Base-by-base conservation (phyloP, 2,888 invertebrate species). In the Leptura quadrifasciata region DNA sequence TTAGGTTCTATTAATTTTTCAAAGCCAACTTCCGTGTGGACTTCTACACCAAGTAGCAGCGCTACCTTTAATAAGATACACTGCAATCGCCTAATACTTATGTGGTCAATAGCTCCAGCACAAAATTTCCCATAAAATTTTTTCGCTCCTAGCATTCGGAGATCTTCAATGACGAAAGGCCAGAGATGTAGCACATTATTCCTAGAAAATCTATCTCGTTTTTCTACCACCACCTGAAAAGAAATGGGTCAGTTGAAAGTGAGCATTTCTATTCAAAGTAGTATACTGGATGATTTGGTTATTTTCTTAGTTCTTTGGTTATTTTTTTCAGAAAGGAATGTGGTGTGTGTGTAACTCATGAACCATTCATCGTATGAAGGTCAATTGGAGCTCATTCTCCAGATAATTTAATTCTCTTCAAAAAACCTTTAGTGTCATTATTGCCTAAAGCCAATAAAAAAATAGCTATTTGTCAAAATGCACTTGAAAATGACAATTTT, bases 121-220 rank as follows among this genome's bases (percentile, higher is more conserved):
- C 99, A 99, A 90, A 99, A 99, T 90, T 98, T 98, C 17, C 98
- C 98, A 88, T 97, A 98, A 91, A 99, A 99, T 88, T 98, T 98
- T 89, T 99, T 99, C 18, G 98, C 98, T 20, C 98, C 99, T 31
- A 99, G 92, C 80, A 94, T 94, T 75, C 95, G 93, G 82, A 99
- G 91, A 90, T 99, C 99, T 83, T 97, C 96, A 77, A 99, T 99
- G 60, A 99, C 97, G 90, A 97, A 98, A 65, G 98, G 98, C 99
- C 99, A 99, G 79, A 99, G 91, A 89, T 99, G 99, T 61, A 99
- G 93, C 31, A 99, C 98, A 89, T 99, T 99, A 91, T 99, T 98
- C 24, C 98, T 92, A 0, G 97, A 96, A 90, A 98, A 95, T 6
- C 97, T 93, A 90, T 98, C 98, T 69, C 99, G 92, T 89, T 98